A percentile compares a stretch with the other conserved stretches of the same genome.
phyloP scores from a whole-genome alignment of 2,888 invertebrate species.

The Nezara viridula region DNA sequence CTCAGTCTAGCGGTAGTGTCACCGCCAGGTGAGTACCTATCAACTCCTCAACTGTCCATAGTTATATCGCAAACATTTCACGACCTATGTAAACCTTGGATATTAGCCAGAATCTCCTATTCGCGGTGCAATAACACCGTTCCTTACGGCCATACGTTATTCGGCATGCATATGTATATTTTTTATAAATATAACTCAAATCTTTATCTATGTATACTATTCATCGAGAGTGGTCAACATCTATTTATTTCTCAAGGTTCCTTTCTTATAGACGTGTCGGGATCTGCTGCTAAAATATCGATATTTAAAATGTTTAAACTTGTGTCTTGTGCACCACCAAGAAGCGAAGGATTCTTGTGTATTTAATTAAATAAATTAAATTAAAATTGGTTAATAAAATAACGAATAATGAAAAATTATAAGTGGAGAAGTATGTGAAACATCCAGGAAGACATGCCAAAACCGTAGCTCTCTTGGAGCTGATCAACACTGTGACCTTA shows the following conservation, averaged over 20 bases:
- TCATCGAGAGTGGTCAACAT: too few relatives aligned
- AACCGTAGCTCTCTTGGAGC: background rate
- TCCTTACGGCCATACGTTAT: background rate
- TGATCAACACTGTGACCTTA: background rate
- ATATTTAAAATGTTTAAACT: too few relatives aligned
- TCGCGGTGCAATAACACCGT: background rate
- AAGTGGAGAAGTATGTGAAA: background rate
- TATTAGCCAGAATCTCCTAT: background rate
- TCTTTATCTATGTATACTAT: too few relatives aligned
- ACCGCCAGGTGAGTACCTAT: slow-evolving; percentile 30
- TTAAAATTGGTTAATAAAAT: background rate
- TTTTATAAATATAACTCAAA: background rate
- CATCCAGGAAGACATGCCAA: background rate
- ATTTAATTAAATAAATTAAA: background rate
- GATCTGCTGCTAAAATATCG: too few relatives aligned
- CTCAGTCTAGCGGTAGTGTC: slow-evolving; percentile 6
- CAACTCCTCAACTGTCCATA: background rate
- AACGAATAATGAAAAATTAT: background rate
- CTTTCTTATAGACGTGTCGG: too few relatives aligned
- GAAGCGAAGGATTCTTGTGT: too few relatives aligned
- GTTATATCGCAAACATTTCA: slow-evolving; percentile 18
- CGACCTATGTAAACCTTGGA: slow-evolving; percentile 18
- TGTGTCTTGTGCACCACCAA: too few relatives aligned
- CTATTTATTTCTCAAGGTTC: too few relatives aligned
- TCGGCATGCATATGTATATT: background rate